A percentile compares a stretch with the other conserved stretches of the same genome.
Evolutionary conservation across 2,797 vertebrate species (phyloP).

Genomic region (Epinephelus coioides): DNA sequence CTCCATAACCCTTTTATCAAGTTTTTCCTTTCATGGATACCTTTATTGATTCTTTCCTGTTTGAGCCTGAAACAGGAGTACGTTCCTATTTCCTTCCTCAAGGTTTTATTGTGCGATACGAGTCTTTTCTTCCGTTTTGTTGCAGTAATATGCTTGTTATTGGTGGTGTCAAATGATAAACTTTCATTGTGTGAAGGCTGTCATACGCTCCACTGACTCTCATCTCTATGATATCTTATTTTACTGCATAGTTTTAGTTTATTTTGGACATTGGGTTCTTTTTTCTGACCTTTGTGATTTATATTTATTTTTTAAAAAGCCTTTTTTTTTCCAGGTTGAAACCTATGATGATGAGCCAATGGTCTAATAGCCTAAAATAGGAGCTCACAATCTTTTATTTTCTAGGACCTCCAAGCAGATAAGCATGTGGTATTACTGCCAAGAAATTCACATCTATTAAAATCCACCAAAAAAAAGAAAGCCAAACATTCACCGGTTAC

Average conservation of each 20-base stretch:
- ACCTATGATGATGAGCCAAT: background rate
- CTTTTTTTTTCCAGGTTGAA: background rate
- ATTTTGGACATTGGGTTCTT: background rate
- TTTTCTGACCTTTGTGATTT: no score
- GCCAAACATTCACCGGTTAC: background rate
- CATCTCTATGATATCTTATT: no score
- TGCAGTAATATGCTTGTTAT: background rate
- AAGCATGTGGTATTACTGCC: background rate
- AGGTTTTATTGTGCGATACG: slow-evolving; percentile 1
- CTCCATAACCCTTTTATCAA: background rate
- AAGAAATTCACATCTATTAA: background rate
- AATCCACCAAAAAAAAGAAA: no score
- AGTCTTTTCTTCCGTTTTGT: slow-evolving; percentile 1
- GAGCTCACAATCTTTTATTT: background rate
- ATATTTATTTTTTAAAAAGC: no score
- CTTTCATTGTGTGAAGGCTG: background rate
- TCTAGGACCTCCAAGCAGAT: background rate
- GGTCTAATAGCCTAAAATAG: background rate
- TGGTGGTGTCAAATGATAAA: no score
- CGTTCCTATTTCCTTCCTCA: slow-evolving; percentile 34
- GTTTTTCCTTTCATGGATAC: background rate
- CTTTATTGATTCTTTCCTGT: slow-evolving; percentile 1
- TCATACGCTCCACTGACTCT: background rate
- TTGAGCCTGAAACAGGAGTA: background rate
- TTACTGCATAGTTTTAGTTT: background rate